Evolutionary conservation across 1,140 invertebrate species (phyloP), one percentile per base, ranked within the genome.

Genomic region (Popillia japonica): DNA sequence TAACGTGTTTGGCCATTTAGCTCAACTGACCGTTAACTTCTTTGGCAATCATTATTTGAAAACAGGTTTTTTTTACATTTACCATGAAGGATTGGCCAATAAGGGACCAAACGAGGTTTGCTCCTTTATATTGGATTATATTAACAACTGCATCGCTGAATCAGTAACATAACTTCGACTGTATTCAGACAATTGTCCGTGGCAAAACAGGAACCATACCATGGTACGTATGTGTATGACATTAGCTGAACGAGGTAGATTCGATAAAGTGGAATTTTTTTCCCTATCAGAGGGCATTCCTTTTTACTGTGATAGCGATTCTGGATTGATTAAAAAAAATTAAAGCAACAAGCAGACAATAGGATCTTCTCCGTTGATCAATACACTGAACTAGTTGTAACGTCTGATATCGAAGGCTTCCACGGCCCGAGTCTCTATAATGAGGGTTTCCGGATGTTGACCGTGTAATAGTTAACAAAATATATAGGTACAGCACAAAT

Each of bases 261-360:
- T 85, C 81, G 34, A 75, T 20, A 79, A 79, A 59, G 83, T 14
- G 61, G 77, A 44, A 79, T 83, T 10, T 84, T 81, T 77, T 86
- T 83, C 78, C 83, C 84, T 41, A 61, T 86, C 41, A 74, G 80
- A 55, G 83, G 83, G 9, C 84, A 86, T 76, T 83, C 81, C 27
- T 86, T 84, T 79, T 78, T 85, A 14, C 0, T 83, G 82, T 72
- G 85, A 86, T 75, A 64, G 83, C 23, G 80, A 83, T 55, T 86
- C 85, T 82, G 40, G 40, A 34, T 74, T n/a, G 20, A 23, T n/a
- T 2, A 74, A 74, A 74, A 27, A 74, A 23, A n/a, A 17, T 41
- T 74, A 27, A 34, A 14, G 40, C 17, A 74, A 74, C 11, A n/a
- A n/a, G n/a, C n/a, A n/a, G n/a, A 40, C 20, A n/a, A 74, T 74